A percentile compares a stretch with the other conserved stretches of the same genome.
These are phyloP conservation scores for Lepus americanus DNA, from an alignment of 2,113 vertebrate species.

Conservation along the genomic window DNA sequence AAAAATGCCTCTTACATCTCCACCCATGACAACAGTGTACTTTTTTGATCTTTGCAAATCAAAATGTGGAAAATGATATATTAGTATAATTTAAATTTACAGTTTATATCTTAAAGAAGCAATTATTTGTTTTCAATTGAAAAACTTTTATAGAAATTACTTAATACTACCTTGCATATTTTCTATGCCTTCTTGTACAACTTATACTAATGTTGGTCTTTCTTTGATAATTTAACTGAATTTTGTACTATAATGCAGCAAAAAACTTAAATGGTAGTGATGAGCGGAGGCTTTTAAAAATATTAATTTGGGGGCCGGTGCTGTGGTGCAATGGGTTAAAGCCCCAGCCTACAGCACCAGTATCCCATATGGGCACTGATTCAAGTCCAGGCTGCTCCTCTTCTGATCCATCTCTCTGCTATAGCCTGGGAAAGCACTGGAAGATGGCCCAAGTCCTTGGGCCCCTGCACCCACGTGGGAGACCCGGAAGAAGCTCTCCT, in stretches of 20 bases:
- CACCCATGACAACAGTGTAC: not conserved
- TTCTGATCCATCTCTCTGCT: too few species aligned
- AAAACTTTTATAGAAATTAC: constrained; percentile 14
- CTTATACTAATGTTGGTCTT: not conserved
- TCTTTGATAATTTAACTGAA: not conserved
- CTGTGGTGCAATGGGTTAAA: too few species aligned
- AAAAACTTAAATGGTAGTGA: not conserved
- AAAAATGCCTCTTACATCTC: not conserved
- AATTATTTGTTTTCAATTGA: not conserved
- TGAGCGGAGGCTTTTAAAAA: too few species aligned
- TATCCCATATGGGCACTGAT: too few species aligned
- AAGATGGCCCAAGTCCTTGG: too few species aligned
- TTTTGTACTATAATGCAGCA: not conserved
- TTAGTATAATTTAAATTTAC: not conserved
- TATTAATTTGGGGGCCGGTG: too few species aligned
- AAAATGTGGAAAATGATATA: not conserved
- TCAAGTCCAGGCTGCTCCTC: too few species aligned
- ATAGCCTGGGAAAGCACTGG: too few species aligned
- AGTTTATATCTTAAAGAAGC: not conserved
- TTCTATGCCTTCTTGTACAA: not conserved
- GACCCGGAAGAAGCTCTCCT: too few species aligned
- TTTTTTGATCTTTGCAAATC: not conserved
- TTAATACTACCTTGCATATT: not conserved
- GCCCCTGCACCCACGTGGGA: too few species aligned
- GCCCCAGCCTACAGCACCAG: too few species aligned